A percentile compares a stretch with the other conserved stretches of the same genome.
phyloP scores from a whole-genome alignment of 2,888 invertebrate genomes.

The Hydropsyche betteni region DNA sequence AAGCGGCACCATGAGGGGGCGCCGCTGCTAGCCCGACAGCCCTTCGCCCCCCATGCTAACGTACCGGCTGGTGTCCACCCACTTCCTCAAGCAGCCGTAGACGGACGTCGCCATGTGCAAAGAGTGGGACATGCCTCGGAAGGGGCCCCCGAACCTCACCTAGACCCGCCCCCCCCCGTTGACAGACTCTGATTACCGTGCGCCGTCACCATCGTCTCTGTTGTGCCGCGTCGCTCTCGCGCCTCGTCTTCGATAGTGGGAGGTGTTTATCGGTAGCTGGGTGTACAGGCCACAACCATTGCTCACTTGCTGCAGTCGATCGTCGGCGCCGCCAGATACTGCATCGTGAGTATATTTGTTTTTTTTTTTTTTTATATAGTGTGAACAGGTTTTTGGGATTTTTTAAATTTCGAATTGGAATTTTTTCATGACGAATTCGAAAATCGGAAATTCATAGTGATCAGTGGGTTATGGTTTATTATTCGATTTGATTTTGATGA shows the following conservation, averaged over 20 bases:
- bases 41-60: conserved; percentile 74
- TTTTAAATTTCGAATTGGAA: too few relatives aligned
- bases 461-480: too few relatives aligned
- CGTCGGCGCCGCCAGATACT: conserved; percentile 66
- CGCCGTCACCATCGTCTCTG: too few relatives aligned
- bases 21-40: conserved; percentile 34
- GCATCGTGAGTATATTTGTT: conserved; percentile 67
- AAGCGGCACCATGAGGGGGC: conserved; percentile 37
- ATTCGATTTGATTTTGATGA: too few relatives aligned
- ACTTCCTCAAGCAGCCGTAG: conserved; percentile 93
- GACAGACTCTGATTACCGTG: neutral
- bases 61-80: conserved; percentile 91
- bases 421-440: too few relatives aligned
- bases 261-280: conserved; percentile 23
- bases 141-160: conserved; percentile 50
- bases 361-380: too few relatives aligned
- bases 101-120: conserved; percentile 75
- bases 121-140: conserved; percentile 75
- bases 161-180: neutral
- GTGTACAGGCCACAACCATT: conserved; percentile 55
- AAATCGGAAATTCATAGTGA: too few relatives aligned
- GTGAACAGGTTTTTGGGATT: too few relatives aligned
- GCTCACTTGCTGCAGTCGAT: conserved; percentile 67
- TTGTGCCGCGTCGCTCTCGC: neutral
- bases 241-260: neutral